A percentile compares a stretch with the other conserved stretches of the same genome.
These are phyloP conservation scores for Elysia crispata DNA, from an alignment of 2,888 invertebrate species.

Conservation along the genomic window DNA sequence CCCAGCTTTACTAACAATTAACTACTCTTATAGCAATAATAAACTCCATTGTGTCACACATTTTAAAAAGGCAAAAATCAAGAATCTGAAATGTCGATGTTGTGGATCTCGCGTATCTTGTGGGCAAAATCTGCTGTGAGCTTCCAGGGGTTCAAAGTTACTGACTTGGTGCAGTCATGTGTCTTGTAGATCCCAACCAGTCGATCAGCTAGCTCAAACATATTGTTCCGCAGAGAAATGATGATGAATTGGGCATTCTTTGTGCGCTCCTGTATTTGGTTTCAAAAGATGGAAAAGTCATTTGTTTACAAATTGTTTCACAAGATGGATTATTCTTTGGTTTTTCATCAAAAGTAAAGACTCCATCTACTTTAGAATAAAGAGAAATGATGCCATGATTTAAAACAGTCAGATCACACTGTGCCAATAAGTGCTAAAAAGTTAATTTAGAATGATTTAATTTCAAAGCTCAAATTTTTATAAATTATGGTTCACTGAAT, in stretches of 20 bases:
- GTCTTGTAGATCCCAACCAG: conserved; percentile 98
- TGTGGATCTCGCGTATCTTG: conserved; percentile 26
- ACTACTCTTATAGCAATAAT: no score
- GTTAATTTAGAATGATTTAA: no score
- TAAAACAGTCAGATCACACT: no score
- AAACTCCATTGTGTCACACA: not conserved
- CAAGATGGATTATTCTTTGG: no score
- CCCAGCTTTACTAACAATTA: no score
- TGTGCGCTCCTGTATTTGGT: conserved; percentile 87
- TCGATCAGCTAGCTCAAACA: conserved; percentile 96
- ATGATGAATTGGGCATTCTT: conserved; percentile 99
- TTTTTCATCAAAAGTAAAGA: no score
- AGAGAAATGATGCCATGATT: no score
- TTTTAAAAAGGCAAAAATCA: not conserved
- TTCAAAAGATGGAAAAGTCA: not conserved
- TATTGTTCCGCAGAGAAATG: conserved; percentile 96
- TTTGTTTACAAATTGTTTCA: not conserved
- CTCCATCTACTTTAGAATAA: no score
- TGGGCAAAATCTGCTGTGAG: conserved; percentile 24
- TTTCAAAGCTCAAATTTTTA: no score
- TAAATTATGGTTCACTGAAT: no score
- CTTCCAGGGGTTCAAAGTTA: conserved; percentile 81
- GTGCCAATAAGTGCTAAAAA: no score
- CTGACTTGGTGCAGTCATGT: conserved; percentile 89
- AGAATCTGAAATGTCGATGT: conserved; percentile 33